Evolutionary conservation across 2,888 invertebrate species (phyloP).

Genomic region (Drosophila nr. perissopoda): DNA sequence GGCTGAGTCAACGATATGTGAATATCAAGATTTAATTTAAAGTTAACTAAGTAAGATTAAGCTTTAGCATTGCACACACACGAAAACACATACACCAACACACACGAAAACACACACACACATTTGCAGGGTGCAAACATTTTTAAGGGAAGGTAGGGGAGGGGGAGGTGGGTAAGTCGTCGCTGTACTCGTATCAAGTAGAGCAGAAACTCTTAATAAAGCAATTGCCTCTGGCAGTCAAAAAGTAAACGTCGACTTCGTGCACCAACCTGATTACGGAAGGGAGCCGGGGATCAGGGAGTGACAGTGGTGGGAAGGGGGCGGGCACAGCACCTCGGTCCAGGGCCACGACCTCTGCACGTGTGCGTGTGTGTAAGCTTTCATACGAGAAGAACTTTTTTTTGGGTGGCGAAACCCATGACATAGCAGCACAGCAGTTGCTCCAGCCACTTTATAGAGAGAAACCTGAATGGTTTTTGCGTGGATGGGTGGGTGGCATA

Average conservation of each 20-base stretch:
- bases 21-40: slow-evolving; percentile 84
- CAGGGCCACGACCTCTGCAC: slow-evolving; percentile 65
- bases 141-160: slow-evolving; percentile 9
- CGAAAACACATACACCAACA: slow-evolving; percentile 9
- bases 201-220: slow-evolving; percentile 84
- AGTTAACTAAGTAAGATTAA: slow-evolving; percentile 82
- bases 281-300: not conserved
- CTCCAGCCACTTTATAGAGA: slow-evolving; percentile 31
- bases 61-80: slow-evolving; percentile 66
- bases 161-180: slow-evolving; percentile 4
- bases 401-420: slow-evolving; percentile 42
- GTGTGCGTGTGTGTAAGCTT: slow-evolving; percentile 23
- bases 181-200: slow-evolving; percentile 75
- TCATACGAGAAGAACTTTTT: slow-evolving; percentile 44
- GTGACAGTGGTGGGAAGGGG: not conserved
- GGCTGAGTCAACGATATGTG: slow-evolving; percentile 70
- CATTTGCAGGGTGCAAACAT: slow-evolving; percentile 49
- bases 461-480: slow-evolving; percentile 7
- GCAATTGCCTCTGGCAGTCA: slow-evolving; percentile 84
- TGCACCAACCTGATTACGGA: slow-evolving; percentile 76
- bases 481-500: not conserved
- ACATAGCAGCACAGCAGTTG: slow-evolving; percentile 44
- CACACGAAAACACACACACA: slow-evolving; percentile 15
- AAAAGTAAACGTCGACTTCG: slow-evolving; percentile 81
- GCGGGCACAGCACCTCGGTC: slow-evolving; percentile 41